Evolutionary conservation across 2,888 invertebrate genomes (phyloP).

Genomic region (Carterocephalus palaemon): DNA sequence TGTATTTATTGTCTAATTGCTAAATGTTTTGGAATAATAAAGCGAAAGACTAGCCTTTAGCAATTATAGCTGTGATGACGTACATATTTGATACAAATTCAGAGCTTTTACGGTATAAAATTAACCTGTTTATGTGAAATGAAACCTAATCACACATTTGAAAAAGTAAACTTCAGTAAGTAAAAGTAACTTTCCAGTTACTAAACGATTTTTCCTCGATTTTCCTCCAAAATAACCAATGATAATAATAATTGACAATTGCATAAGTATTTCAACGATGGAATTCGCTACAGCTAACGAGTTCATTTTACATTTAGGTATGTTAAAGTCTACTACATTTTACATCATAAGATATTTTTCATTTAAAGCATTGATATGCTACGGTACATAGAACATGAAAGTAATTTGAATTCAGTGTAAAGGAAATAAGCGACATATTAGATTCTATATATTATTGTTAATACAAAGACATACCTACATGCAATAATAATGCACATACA

Average conservation of each 20-base stretch:
- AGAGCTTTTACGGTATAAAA: no score
- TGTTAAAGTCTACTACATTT: constrained; percentile 68
- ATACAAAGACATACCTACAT: constrained; percentile 7
- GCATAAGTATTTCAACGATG: constrained; percentile 42
- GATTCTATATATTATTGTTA: no score
- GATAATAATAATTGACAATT: constrained; percentile 70
- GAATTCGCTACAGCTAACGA: constrained; percentile 53
- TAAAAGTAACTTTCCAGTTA: no score
- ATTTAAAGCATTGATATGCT: constrained; percentile 74
- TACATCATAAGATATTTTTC: constrained; percentile 76
- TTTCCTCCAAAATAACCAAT: constrained; percentile 43
- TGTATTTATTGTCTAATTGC: no score
- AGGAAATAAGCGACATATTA: constrained; percentile 9
- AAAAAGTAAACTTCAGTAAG: no score
- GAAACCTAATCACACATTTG: no score
- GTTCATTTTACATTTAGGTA: constrained; percentile 58
- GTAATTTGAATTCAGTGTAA: neutral
- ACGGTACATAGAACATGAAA: constrained; percentile 34
- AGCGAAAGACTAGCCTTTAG: no score
- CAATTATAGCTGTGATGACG: no score
- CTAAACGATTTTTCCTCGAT: no score
- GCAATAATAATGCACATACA: constrained; percentile 1
- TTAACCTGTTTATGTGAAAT: no score
- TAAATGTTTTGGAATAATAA: no score
- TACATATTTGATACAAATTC: no score